phyloP scores from a whole-genome alignment of 2,888 invertebrate species.

The Agelastica alni region DNA sequence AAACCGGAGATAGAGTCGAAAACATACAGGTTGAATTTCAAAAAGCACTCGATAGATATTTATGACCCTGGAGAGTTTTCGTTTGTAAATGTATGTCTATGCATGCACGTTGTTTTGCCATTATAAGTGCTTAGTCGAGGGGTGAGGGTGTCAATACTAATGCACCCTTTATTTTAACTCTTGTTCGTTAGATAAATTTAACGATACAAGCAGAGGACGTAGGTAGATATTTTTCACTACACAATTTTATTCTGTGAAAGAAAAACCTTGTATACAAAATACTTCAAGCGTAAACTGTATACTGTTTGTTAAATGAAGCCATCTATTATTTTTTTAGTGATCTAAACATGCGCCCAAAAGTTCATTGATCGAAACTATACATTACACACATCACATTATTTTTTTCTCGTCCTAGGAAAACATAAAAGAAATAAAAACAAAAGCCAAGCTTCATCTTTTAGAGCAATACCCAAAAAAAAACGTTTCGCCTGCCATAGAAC shows the following conservation, averaged over 20 bases:
- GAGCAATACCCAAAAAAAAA: too few species aligned
- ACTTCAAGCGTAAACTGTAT: too few species aligned
- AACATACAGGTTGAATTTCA: constrained; percentile 34
- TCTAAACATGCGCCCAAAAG: too few species aligned
- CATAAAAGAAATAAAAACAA: not conserved
- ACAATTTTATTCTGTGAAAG: too few species aligned
- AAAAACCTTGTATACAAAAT: too few species aligned
- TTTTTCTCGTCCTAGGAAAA: not conserved
- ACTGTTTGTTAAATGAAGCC: too few species aligned
- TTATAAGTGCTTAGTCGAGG: constrained; percentile 11
- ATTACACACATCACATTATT: too few species aligned
- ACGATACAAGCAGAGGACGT: too few species aligned
- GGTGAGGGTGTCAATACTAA: constrained; percentile 10
- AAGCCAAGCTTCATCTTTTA: not conserved
- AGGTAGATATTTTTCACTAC: too few species aligned
- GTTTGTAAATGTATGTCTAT: constrained; percentile 15
- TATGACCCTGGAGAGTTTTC: constrained; percentile 28
- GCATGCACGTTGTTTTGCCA: constrained; percentile 27
- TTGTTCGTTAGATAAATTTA: not conserved
- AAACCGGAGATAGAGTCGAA: constrained; percentile 28
- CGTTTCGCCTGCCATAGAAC: constrained; percentile 9
- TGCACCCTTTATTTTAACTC: not conserved
- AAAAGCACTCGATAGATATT: constrained; percentile 33
- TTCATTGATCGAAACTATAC: too few species aligned
- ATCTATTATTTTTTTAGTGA: too few species aligned